Base-by-base conservation (phyloP, 2,113 vertebrate species). In the Chionodraco myersi region DNA sequence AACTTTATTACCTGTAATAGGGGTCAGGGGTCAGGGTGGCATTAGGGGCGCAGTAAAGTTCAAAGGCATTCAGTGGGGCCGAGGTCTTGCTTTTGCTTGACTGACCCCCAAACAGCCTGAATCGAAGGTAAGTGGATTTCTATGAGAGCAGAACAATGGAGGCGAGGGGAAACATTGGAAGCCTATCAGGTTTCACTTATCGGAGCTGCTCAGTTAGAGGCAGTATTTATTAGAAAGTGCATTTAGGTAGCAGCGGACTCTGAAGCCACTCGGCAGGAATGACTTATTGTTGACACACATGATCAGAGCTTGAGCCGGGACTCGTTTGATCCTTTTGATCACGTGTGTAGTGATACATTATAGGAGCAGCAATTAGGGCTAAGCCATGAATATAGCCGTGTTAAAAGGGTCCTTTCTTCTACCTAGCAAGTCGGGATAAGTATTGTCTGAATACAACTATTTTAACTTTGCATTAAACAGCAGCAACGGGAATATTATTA, bases 1-100 rank as follows among this genome's bases (percentile, higher is more conserved):
- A 98, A 98, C 95, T 98, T 99, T 98, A 99, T 98, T 97, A 99
- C 97, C 97, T 98, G 97, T 97, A 96, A 96, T 97, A 97, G 96
- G 96, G 96, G 96, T 96, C 93, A 95, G 89, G 94, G 97, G 97
- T 97, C 96, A 96, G 94, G 88, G 94, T 95, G 93, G 94, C 96
- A 97, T 97, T 96, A 96, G 96, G 96, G 96, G 96, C 95, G 97
- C 95, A 94, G 96, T 96, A 97, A 97, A 97, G 97, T 98, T 99
- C 96, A 97, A 98, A 98, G 96, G 92, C 96, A 94, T 95, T 97
- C 95, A 96, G 84, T 93, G 94, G 95, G 96, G 94, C 95, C 93
- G 94, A 95, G 94, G 92, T 96, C 95, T 95, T 96, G 95, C 92
- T 93, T 91, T 92, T 96, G 95, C 96, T 96, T 95, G 95, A 96